A percentile compares a stretch with the other conserved stretches of the same genome.
phyloP scores from a whole-genome alignment of 2,113 vertebrate genomes.

The Hippocampus mohnikei region DNA sequence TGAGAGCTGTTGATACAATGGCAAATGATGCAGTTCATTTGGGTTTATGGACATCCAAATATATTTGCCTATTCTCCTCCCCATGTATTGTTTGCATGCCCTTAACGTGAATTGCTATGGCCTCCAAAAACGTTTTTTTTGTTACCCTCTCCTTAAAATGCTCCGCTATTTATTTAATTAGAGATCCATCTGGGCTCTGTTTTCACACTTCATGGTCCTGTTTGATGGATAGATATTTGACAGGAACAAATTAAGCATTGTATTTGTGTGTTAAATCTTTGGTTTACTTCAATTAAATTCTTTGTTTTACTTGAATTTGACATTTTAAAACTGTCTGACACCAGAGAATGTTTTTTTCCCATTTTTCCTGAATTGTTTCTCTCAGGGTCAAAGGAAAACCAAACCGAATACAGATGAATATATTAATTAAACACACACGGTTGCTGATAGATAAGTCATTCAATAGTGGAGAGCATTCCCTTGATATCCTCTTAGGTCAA shows the following conservation, averaged over 20 bases:
- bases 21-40: slow-evolving; percentile 51
- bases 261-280: slow-evolving; percentile 68
- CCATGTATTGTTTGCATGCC: slow-evolving; percentile 54
- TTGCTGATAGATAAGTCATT: slow-evolving; percentile 35
- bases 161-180: slow-evolving; percentile 60
- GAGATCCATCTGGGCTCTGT: slow-evolving; percentile 54
- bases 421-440: slow-evolving; percentile 51
- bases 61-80: slow-evolving; percentile 58
- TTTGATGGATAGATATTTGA: slow-evolving; percentile 64
- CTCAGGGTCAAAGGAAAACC: slow-evolving; percentile 46
- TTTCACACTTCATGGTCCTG: slow-evolving; percentile 65
- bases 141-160: slow-evolving; percentile 51
- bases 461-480: slow-evolving; percentile 33
- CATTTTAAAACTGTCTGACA: slow-evolving; percentile 57
- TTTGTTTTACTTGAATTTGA: slow-evolving; percentile 62
- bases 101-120: slow-evolving; percentile 56
- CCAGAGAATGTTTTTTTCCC: slow-evolving; percentile 37
- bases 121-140: slow-evolving; percentile 16
- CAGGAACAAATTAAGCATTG: slow-evolving; percentile 72
- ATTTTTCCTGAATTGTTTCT: slow-evolving; percentile 35
- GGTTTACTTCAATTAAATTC: slow-evolving; percentile 66
- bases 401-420: slow-evolving; percentile 41
- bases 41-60: slow-evolving; percentile 62
- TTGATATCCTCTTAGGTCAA: slow-evolving; percentile 42
- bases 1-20: slow-evolving; percentile 40